phyloP scores from a whole-genome alignment of 2,888 invertebrate species.

The Melipona bicolor region DNA sequence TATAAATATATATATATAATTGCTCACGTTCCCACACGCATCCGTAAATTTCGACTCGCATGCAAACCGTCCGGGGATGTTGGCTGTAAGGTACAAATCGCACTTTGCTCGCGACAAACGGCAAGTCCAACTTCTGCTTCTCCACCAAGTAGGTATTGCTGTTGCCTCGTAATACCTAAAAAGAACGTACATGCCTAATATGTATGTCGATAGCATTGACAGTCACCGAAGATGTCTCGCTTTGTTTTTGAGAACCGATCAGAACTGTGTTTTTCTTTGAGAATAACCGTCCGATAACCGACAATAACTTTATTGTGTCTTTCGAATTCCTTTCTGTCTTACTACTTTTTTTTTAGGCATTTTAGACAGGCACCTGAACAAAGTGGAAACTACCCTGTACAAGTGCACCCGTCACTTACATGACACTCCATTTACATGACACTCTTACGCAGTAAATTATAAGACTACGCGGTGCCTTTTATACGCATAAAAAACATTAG shows the following conservation, averaged over 20 bases:
- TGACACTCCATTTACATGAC: no score
- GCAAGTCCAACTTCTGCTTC: slow-evolving; percentile 90
- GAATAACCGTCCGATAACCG: neutral
- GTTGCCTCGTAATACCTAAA: slow-evolving; percentile 91
- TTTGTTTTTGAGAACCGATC: slow-evolving; percentile 19
- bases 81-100: slow-evolving; percentile 95
- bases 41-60: slow-evolving; percentile 96
- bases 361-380: no score
- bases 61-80: slow-evolving; percentile 94
- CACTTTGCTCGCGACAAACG: slow-evolving; percentile 93
- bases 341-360: no score
- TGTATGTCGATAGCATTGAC: neutral
- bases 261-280: neutral
- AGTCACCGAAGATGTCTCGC: slow-evolving; percentile 22
- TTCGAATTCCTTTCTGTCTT: neutral
- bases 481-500: no score
- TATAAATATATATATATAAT: neutral
- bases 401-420: no score
- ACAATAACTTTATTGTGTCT: neutral
- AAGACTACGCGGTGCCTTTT: no score
- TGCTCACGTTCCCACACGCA: slow-evolving; percentile 91
- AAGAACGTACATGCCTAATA: slow-evolving; percentile 62
- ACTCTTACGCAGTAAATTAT: no score
- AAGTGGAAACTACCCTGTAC: no score
- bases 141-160: slow-evolving; percentile 91